Base-by-base conservation (phyloP, 2,888 invertebrate genomes). In the Amiota minor region DNA sequence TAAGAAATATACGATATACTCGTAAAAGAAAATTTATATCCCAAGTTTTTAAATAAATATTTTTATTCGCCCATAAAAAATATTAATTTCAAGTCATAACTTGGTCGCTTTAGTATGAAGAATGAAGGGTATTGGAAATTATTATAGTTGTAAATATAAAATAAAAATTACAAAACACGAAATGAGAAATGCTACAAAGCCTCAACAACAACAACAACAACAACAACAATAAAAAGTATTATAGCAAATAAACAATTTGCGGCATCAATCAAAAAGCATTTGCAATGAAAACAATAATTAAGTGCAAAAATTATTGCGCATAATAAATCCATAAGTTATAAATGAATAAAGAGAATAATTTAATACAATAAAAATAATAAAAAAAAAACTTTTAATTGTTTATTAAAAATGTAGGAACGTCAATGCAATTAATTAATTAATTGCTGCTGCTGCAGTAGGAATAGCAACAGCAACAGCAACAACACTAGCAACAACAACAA, bases 281-380 rank as follows among this genome's bases (percentile, higher is more conserved):
- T 35, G 35, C 59, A 59, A 59, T 56, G 35, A 16, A 23, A 10
- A 35, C 35, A 70, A 68, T 50, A 55, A 72, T 74, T 70, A 67
- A 62, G 49, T 59, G 47, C 45, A 46, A 56, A 70, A 80, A 71
- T 74, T 78, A 77, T 78, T 77, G 72, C 73, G 76, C 75, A 74
- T 69, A 73, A 73, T 72, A 76, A 74, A 76, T 76, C 74, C 73
- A n/a, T 20, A 59, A 59, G 10, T 59, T 59, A 18, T 59, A 18
- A 59, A 18, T 14, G 10, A 18, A n/a, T 23, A 59, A 35, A 20
- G 18, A 59, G 18, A 59, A 59, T 59, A 18, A 75, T 76, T 76
- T 74, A 6, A 35, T 6, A 6, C 2, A 35, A 35, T 6, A 6
- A 35, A 35, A 35, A 35, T 6, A 6, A 35, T 6, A 6, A 35